These are phyloP conservation scores for Dynastes maya DNA, from an alignment of 2,888 invertebrate species.

Conservation along the genomic window DNA sequence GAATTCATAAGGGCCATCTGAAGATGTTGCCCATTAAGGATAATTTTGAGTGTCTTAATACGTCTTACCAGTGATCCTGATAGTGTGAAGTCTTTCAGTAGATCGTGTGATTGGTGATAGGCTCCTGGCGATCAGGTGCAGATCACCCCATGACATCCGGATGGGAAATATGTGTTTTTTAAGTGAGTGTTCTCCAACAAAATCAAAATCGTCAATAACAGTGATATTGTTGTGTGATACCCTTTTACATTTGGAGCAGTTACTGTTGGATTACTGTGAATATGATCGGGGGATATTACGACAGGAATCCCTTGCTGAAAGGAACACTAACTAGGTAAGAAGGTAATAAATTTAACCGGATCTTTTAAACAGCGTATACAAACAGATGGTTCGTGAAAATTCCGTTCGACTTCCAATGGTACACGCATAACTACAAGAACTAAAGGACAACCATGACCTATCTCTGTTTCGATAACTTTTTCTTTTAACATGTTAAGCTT, in stretches of 20 bases:
- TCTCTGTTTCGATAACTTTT: background rate
- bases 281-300: conserved; percentile 74
- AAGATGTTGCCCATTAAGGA: conserved; percentile 3
- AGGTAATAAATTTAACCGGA: conserved; percentile 10
- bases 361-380: conserved; percentile 1
- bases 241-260: conserved; percentile 49
- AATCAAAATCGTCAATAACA: conserved; percentile 40
- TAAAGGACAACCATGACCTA: background rate
- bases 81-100: background rate
- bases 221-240: conserved; percentile 50
- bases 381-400: conserved; percentile 50
- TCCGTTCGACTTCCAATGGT: background rate
- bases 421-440: background rate
- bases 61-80: background rate
- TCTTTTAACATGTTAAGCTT: background rate
- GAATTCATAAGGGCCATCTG: background rate
- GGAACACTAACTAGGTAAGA: conserved; percentile 75
- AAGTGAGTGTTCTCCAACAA: conserved; percentile 52
- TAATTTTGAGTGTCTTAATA: background rate
- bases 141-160: conserved; percentile 48
- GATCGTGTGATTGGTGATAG: background rate
- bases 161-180: conserved; percentile 54
- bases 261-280: conserved; percentile 55
- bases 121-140: conserved; percentile 49
- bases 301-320: conserved; percentile 75